Evolutionary conservation across 2,113 vertebrate species (phyloP).

Genomic region (Telmatochromis bifrenatus): DNA sequence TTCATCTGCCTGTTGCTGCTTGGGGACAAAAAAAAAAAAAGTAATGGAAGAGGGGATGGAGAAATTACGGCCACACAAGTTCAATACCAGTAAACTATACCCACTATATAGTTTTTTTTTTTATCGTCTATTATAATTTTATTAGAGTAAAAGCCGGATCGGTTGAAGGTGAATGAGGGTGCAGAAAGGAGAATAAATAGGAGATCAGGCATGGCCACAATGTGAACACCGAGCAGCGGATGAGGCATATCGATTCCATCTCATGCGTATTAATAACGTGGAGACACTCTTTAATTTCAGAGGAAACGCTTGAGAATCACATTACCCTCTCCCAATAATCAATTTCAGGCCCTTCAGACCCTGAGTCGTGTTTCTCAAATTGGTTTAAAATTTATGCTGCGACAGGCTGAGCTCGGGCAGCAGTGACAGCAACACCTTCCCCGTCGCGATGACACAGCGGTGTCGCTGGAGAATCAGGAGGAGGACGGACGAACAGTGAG

Average conservation of each 20-base stretch:
- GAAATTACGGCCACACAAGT: neutral
- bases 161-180: neutral
- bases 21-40: neutral
- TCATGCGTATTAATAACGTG: slow-evolving; percentile 31
- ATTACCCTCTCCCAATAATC: slow-evolving; percentile 30
- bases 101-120: neutral
- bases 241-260: slow-evolving; percentile 37
- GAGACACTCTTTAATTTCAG: slow-evolving; percentile 36
- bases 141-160: neutral
- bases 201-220: neutral
- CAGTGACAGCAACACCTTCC: slow-evolving; percentile 24
- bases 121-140: neutral
- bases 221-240: neutral
- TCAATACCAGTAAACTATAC: neutral
- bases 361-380: slow-evolving; percentile 45
- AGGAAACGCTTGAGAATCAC: slow-evolving; percentile 42
- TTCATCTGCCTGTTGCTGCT: neutral
- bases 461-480: neutral
- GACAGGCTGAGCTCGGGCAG: neutral
- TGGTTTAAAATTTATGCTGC: slow-evolving; percentile 26
- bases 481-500: neutral
- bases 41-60: neutral
- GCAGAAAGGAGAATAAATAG: neutral
- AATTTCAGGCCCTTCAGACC: slow-evolving; percentile 45
- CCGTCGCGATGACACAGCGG: neutral